Conservation (phyloP, 2,888 invertebrate genomes). For the Drosophila imparisetae region DNA sequence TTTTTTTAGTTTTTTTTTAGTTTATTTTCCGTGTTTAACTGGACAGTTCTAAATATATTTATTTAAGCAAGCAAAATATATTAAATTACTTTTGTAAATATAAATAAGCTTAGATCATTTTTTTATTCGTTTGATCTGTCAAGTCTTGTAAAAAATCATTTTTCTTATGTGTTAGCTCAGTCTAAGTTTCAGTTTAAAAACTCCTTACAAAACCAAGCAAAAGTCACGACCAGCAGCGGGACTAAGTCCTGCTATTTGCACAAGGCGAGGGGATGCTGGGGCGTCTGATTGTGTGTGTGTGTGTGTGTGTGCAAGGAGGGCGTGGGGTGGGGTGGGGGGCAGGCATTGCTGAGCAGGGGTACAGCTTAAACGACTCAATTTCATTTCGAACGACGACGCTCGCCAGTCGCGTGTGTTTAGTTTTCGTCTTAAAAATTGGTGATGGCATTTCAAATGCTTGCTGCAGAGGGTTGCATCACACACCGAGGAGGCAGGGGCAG, state of each 20-base stretch:
- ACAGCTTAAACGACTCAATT: slow-evolving; percentile 64
- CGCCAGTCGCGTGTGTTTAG: slow-evolving; percentile 63
- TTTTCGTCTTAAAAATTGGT: slow-evolving; percentile 65
- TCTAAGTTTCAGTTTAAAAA: not conserved
- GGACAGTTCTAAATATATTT: not conserved
- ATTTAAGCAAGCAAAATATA: not conserved
- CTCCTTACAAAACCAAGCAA: not conserved
- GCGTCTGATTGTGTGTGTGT: not conserved
- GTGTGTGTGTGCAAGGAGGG: not conserved
- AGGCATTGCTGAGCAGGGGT: not conserved
- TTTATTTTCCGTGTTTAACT: not conserved
- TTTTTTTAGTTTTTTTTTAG: no score
- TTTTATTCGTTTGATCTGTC: not conserved
- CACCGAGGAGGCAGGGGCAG: not conserved
- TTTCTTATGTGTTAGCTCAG: not conserved
- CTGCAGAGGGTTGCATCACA: slow-evolving; percentile 15
- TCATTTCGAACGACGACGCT: slow-evolving; percentile 52
- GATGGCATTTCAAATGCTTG: slow-evolving; percentile 37
- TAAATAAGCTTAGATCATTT: not conserved
- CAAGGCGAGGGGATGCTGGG: slow-evolving; percentile 5
- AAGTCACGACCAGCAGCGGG: slow-evolving; percentile 1
- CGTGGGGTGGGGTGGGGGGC: not conserved
- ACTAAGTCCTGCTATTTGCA: slow-evolving; percentile 4
- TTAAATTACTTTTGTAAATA: not conserved
- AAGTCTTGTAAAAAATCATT: not conserved